A percentile compares a stretch with the other conserved stretches of the same genome.
phyloP scores from a whole-genome alignment of 2,113 vertebrate genomes.

The Passer domesticus region DNA sequence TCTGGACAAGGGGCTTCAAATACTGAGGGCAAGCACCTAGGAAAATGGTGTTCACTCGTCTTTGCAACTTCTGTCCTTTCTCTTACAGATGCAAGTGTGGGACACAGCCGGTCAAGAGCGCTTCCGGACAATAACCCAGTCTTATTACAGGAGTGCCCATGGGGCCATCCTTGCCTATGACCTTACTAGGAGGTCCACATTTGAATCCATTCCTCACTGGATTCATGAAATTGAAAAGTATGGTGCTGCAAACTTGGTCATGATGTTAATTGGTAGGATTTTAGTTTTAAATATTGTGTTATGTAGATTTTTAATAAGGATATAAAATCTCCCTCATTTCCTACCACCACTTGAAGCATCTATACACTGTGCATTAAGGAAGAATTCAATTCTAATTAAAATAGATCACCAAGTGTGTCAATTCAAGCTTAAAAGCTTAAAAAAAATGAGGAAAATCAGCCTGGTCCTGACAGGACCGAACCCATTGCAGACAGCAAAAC shows the following conservation, averaged over 20 bases:
- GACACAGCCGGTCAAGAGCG: slow-evolving; percentile 97
- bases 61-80: not conserved
- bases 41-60: not conserved
- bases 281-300: not conserved
- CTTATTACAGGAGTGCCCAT: slow-evolving; percentile 95
- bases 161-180: slow-evolving; percentile 96
- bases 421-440: not conserved
- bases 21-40: not conserved
- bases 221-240: slow-evolving; percentile 90
- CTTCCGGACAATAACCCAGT: slow-evolving; percentile 98
- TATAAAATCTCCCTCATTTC: not conserved
- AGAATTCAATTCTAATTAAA: not conserved
- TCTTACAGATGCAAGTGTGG: slow-evolving; percentile 93
- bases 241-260: slow-evolving; percentile 86
- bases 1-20: not conserved
- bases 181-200: slow-evolving; percentile 87
- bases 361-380: not conserved
- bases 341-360: not conserved
- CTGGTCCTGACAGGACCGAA: not conserved
- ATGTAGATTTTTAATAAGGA: not conserved
- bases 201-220: slow-evolving; percentile 91
- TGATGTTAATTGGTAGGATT: slow-evolving; percentile 90
- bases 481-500: not conserved
- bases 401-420: not conserved
- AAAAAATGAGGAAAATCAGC: not conserved